Evolutionary conservation across 1,140 invertebrate species (phyloP).

Genomic region (Semibalanus balanoides): DNA sequence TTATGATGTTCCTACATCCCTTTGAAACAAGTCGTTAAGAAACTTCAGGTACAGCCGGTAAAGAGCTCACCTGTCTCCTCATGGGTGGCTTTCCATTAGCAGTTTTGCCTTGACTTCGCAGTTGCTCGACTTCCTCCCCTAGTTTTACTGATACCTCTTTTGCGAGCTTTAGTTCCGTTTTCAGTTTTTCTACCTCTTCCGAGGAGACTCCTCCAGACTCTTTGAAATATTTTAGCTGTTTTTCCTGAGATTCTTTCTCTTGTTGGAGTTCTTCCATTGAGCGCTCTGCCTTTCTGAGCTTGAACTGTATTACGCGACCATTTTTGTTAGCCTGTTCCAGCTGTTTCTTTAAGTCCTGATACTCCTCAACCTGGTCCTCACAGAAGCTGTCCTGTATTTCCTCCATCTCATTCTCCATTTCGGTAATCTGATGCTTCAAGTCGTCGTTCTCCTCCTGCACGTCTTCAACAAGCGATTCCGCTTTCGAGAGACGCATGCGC

Average conservation of each 20-base stretch:
- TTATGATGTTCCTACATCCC: too few species aligned
- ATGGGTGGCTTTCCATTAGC: background rate
- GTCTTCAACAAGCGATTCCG: conserved; percentile 77
- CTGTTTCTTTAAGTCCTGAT: conserved; percentile 81
- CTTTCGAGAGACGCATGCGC: conserved; percentile 59
- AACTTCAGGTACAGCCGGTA: too few species aligned
- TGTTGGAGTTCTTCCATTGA: conserved; percentile 72
- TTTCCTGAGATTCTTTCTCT: conserved; percentile 52
- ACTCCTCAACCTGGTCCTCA: conserved; percentile 94
- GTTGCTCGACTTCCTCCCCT: conserved; percentile 23
- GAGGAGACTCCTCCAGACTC: conserved; percentile 26
- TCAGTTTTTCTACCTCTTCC: conserved; percentile 15
- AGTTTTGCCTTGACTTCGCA: background rate
- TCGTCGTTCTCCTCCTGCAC: conserved; percentile 93
- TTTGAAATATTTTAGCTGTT: conserved; percentile 22
- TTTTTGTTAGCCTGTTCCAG: conserved; percentile 94
- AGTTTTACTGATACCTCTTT: conserved; percentile 37
- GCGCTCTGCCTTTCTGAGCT: conserved; percentile 88
- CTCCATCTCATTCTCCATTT: conserved; percentile 91
- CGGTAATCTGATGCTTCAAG: conserved; percentile 81
- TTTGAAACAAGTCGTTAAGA: too few species aligned
- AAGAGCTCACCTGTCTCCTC: background rate
- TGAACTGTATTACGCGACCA: conserved; percentile 94
- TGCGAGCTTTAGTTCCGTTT: conserved; percentile 24
- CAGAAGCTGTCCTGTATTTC: conserved; percentile 96